Evolutionary conservation across 2,888 invertebrate genomes (phyloP).

Genomic region (Ariolimax columbianus): DNA sequence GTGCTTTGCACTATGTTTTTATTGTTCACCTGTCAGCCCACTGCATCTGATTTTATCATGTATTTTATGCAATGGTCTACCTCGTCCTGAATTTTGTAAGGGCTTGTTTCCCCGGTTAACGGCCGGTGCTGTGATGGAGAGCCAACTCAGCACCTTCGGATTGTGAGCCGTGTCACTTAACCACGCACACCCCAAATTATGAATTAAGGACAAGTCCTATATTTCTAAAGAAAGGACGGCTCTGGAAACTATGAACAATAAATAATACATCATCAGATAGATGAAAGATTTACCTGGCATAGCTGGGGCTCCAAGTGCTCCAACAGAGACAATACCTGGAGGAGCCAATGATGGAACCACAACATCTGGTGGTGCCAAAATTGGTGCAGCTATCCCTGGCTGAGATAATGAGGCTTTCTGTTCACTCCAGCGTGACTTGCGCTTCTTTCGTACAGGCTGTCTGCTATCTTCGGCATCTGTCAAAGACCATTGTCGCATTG

Average conservation of each 20-base stretch:
- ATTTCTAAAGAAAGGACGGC: neutral
- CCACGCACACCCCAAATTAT: too few species aligned
- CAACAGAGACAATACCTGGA: slow-evolving; percentile 15
- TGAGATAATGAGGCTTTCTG: slow-evolving; percentile 40
- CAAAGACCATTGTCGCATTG: neutral
- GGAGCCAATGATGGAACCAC: slow-evolving; percentile 33
- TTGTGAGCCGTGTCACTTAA: too few species aligned
- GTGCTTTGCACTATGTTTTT: too few species aligned
- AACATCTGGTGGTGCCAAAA: slow-evolving; percentile 39
- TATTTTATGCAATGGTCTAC: too few species aligned
- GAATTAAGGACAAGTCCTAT: too few species aligned
- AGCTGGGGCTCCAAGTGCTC: slow-evolving; percentile 13
- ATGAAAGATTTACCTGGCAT: slow-evolving; percentile 33
- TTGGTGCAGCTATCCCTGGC: slow-evolving; percentile 36
- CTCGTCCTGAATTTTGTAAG: too few species aligned
- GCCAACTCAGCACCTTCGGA: too few species aligned
- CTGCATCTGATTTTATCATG: too few species aligned
- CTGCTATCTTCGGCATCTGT: slow-evolving; percentile 27
- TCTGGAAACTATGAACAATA: neutral
- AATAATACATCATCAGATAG: neutral
- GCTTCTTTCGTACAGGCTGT: slow-evolving; percentile 45
- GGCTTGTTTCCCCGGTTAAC: too few species aligned
- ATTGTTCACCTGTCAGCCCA: too few species aligned
- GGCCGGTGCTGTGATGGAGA: too few species aligned
- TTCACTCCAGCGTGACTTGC: slow-evolving; percentile 46